Conservation (phyloP, 1,140 invertebrate genomes). For the Sitobion miscanthi region DNA sequence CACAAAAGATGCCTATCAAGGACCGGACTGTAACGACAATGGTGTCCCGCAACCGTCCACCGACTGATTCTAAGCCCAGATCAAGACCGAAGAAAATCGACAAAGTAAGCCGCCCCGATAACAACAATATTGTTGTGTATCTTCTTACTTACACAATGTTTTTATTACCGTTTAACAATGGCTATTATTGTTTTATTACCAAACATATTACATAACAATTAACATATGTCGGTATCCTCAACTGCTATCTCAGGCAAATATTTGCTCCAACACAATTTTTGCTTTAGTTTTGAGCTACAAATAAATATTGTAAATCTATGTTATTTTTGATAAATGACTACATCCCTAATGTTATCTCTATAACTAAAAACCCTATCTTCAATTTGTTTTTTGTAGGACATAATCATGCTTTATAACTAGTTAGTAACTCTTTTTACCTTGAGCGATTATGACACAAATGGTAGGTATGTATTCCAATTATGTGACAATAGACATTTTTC, state of each 20-base stretch:
- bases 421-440: slow-evolving; percentile 22
- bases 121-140: background rate
- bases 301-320: slow-evolving; percentile 1
- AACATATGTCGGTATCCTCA: background rate
- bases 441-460: slow-evolving; percentile 11
- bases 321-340: background rate
- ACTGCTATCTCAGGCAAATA: background rate
- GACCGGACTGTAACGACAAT: background rate
- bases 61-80: background rate
- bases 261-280: background rate
- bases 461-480: background rate
- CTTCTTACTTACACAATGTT: background rate
- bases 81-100: slow-evolving; percentile 4
- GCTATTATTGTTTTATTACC: background rate
- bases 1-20: slow-evolving; percentile 5
- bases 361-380: background rate
- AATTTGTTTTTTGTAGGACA: background rate
- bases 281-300: background rate
- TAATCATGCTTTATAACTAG: background rate
- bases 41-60: background rate
- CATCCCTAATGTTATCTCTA: background rate
- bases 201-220: background rate
- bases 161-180: background rate
- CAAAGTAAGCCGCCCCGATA: background rate
- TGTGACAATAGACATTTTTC: background rate